Conservation (phyloP, 1,140 invertebrate species). For the Drosophila parvula region DNA sequence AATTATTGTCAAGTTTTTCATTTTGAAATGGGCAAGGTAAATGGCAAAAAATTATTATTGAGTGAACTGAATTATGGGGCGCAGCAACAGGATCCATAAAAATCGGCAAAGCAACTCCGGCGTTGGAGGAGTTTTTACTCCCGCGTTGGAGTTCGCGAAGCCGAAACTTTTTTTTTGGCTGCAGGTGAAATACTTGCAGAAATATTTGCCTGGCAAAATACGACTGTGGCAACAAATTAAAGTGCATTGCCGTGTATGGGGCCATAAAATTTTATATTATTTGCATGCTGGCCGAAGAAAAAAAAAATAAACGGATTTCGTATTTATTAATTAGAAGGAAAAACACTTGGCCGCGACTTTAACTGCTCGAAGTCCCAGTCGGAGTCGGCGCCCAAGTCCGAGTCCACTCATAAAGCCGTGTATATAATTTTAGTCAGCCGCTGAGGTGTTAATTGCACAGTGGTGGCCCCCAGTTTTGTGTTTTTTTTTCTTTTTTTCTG, state of each 20-base stretch:
- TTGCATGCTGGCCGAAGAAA: constrained; percentile 45
- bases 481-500: constrained; percentile 7
- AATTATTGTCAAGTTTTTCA: constrained; percentile 47
- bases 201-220: constrained; percentile 53
- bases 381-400: not conserved
- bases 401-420: constrained; percentile 55
- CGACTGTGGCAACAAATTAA: constrained; percentile 64
- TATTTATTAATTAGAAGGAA: constrained; percentile 77
- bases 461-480: constrained; percentile 49
- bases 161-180: constrained; percentile 10
- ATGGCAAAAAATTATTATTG: constrained; percentile 55
- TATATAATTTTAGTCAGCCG: constrained; percentile 67
- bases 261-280: constrained; percentile 71
- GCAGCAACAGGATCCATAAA: constrained; percentile 45
- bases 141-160: not conserved
- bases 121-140: constrained; percentile 1
- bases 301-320: constrained; percentile 12
- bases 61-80: constrained; percentile 49
- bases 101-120: constrained; percentile 19
- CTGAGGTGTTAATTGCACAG: constrained; percentile 81
- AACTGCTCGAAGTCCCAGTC: constrained; percentile 18
- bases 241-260: constrained; percentile 71
- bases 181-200: constrained; percentile 67
- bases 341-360: constrained; percentile 30
- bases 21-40: constrained; percentile 51